Base-by-base conservation (phyloP, 2,888 invertebrate species). In the Ochropleura leucogaster region DNA sequence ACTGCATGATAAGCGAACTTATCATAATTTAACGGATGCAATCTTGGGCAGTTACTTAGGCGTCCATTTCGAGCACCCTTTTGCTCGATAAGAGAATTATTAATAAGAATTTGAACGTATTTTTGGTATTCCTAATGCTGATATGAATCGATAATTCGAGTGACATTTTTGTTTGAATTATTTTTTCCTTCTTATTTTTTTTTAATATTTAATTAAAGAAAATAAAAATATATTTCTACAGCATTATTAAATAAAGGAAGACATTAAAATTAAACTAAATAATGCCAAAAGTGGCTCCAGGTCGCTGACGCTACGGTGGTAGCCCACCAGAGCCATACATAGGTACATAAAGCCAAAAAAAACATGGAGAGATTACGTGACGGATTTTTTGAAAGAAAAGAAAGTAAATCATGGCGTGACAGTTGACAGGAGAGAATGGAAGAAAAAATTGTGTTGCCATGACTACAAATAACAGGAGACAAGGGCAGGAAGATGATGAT, bases 1-100 rank as follows among this genome's bases (percentile, higher is more conserved):
- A 5, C 53, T 47, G 62, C 44, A 18, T 60, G 80, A 80, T 80
- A 79, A 8, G 10, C 49, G 40, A 30, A 12, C 10, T 81, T 80
- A 80, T 80, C 77, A 55, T 0, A 42, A 40, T 49, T 40, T 40
- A 81, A 70, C 77, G 66, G 57, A 77, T 59, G 77, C 40, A 59
- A 80, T 80, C 40, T 67, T 10, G 40, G 16, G 4, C 42, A 47
- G 53, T 63, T n/a, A 70, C 53, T 42, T 49, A 20, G 14, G 66
- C 53, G 72, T 78, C n/a, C 14, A 2, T 60, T 57, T 16, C 14
- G 40, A 59, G 53, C 44, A 46, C 64, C 49, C 55, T 62, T 55
- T 47, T 40, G 14, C 30, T 55, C 57, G 68, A 76, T 81, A 76
- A 65, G 20, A 0, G 0, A 30, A 10, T 51, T 57, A 73, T 79